Evolutionary conservation across 2,113 vertebrate genomes (phyloP).

Genomic region (Dasypus novemcinctus): DNA sequence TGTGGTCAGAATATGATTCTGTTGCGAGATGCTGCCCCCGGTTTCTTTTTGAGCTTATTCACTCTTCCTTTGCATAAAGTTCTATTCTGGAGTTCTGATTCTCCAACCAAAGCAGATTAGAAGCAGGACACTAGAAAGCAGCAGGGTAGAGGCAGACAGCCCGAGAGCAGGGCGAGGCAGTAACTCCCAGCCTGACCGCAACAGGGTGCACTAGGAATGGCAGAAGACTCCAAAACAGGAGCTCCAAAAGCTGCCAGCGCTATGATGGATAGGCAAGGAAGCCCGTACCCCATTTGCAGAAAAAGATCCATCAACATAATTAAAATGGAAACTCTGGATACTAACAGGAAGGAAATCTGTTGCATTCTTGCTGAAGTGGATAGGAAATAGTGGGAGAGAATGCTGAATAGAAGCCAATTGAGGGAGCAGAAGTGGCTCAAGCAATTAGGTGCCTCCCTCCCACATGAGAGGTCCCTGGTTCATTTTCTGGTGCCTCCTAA

Average conservation of each 20-base stretch:
- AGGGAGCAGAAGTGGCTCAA: no score
- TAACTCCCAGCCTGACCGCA: background rate
- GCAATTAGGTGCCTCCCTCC: no score
- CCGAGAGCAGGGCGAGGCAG: no score
- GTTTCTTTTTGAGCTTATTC: background rate
- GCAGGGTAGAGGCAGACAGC: background rate
- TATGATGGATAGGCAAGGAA: fast-evolving
- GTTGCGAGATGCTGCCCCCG: background rate
- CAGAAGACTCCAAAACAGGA: background rate
- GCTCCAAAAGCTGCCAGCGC: background rate
- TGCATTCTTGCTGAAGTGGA: background rate
- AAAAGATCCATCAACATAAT: background rate
- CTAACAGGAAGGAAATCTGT: background rate
- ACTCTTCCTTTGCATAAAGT: background rate
- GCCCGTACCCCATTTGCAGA: background rate
- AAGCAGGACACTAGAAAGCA: background rate
- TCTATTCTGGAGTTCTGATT: background rate
- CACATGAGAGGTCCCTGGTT: no score
- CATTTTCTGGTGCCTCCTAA: no score
- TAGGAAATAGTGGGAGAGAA: background rate
- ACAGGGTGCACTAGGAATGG: background rate
- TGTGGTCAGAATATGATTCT: background rate
- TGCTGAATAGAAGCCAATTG: background rate
- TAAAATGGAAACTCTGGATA: background rate
- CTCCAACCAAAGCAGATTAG: background rate